Conservation (phyloP, 2,888 invertebrate genomes). For the Andricus curvator region DNA sequence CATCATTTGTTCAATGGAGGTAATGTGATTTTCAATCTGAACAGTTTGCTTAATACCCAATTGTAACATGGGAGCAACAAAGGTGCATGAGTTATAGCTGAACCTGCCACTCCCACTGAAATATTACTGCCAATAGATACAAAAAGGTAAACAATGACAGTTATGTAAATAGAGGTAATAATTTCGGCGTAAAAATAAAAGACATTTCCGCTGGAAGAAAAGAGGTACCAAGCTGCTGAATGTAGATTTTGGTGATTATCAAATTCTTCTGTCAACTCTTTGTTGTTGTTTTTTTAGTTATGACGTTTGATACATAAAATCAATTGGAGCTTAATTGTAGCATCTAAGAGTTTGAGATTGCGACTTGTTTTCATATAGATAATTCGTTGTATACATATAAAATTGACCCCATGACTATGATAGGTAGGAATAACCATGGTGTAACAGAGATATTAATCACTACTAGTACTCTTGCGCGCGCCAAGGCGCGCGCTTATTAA, state of each 20-base stretch:
- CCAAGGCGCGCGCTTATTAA: no score
- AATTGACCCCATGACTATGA: slow-evolving; percentile 83
- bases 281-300: slow-evolving; percentile 90
- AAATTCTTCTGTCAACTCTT: slow-evolving; percentile 82
- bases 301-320: no score
- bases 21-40: slow-evolving; percentile 83
- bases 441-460: slow-evolving; percentile 75
- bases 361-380: slow-evolving; percentile 90
- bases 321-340: slow-evolving; percentile 83
- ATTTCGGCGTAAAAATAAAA: no score
- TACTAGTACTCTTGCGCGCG: no score
- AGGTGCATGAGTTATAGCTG: slow-evolving; percentile 80
- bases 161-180: no score
- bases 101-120: slow-evolving; percentile 76
- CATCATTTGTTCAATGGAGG: slow-evolving; percentile 85
- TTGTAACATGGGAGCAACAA: slow-evolving; percentile 79
- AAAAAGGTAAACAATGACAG: no score
- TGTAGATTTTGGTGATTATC: slow-evolving; percentile 82
- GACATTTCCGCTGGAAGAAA: no score
- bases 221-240: slow-evolving; percentile 80
- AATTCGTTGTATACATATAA: slow-evolving; percentile 83
- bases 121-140: no score
- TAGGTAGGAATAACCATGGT: slow-evolving; percentile 86
- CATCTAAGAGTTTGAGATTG: slow-evolving; percentile 89
- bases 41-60: slow-evolving; percentile 87